These are phyloP conservation scores for Morbakka virulenta DNA, from an alignment of 30 jellyfish, hydroid and myxozoan species.

Conservation along the genomic window DNA sequence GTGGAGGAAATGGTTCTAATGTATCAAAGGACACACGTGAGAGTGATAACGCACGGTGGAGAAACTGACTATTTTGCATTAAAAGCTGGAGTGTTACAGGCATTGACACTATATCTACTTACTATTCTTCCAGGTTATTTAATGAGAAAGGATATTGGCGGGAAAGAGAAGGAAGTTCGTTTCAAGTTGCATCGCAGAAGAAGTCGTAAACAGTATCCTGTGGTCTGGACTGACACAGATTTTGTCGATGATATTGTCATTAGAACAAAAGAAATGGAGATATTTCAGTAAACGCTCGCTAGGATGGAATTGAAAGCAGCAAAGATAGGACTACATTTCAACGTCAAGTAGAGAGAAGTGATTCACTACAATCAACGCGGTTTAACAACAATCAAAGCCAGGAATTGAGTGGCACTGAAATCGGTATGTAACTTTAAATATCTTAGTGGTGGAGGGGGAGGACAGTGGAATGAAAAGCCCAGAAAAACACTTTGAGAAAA, in stretches of 20 bases:
- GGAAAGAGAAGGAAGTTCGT: neutral
- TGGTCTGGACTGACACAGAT: neutral
- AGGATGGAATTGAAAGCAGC: constrained; percentile 9
- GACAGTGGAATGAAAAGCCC: neutral
- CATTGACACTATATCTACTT: neutral
- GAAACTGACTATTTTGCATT: neutral
- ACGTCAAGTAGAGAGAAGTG: neutral
- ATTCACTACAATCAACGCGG: neutral
- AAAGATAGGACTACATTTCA: neutral
- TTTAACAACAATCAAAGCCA: no score
- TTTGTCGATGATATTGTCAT: constrained; percentile 18
- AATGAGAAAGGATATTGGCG: neutral
- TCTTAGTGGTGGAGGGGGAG: neutral
- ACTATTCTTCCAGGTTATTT: neutral
- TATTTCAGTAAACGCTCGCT: neutral
- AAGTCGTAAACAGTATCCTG: neutral
- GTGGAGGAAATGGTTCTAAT: neutral
- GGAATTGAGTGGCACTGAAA: no score
- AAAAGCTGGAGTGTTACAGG: neutral
- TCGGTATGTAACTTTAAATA: neutral
- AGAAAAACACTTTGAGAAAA: neutral
- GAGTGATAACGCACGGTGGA: neutral
- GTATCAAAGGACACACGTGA: neutral
- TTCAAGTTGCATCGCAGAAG: neutral
- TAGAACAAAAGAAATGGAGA: neutral